Evolutionary conservation across 2,113 vertebrate genomes (phyloP).

Genomic region (Thalassarche chlororhynchos): DNA sequence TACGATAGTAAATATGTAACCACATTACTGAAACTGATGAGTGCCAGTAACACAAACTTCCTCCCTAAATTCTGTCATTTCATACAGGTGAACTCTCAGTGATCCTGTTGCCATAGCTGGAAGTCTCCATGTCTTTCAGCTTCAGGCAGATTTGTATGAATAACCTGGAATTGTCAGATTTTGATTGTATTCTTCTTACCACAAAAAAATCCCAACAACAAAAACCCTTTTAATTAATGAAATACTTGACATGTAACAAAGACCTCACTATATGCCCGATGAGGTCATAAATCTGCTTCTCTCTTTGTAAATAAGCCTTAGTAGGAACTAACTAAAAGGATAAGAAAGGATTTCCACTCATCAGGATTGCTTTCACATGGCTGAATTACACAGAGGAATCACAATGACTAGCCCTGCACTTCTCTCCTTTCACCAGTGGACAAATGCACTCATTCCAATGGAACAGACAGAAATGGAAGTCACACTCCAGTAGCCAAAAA

Average conservation of each 20-base stretch:
- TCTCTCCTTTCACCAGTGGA: not conserved
- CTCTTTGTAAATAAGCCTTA: conserved; percentile 14
- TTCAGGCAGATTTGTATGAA: not conserved
- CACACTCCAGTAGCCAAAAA: not conserved
- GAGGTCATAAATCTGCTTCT: not conserved
- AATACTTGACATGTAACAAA: conserved; percentile 39
- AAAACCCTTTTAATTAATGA: conserved; percentile 20
- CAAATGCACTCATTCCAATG: not conserved
- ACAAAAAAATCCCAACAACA: not conserved
- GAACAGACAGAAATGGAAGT: not conserved
- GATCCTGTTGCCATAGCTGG: not conserved
- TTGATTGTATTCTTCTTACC: not conserved
- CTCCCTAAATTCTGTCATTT: not conserved
- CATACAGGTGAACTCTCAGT: not conserved
- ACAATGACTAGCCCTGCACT: not conserved
- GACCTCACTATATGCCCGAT: not conserved
- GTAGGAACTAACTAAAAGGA: not conserved
- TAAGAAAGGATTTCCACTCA: conserved; percentile 26
- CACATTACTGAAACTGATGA: not conserved
- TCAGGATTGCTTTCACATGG: not conserved
- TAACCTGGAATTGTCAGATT: not conserved
- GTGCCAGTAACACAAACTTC: not conserved
- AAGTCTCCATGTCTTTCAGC: not conserved
- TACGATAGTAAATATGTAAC: not conserved
- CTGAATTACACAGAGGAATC: not conserved